Evolutionary conservation across 2,113 vertebrate species (phyloP).

Genomic region (Atherinomorus stipes): DNA sequence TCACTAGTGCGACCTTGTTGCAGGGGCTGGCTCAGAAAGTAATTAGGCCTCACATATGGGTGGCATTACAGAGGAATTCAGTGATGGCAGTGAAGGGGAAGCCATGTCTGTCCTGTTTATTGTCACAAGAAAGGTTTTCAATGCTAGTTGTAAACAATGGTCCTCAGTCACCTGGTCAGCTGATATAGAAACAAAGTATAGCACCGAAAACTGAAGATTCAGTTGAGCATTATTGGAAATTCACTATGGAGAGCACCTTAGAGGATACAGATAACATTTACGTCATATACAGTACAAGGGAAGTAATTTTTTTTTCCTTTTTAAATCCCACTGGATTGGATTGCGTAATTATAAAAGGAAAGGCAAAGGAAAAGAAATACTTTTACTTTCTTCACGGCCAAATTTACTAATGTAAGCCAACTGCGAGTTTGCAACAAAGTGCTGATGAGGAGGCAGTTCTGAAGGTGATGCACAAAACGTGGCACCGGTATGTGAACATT

Average conservation of each 20-base stretch:
- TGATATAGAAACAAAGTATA: constrained; percentile 18
- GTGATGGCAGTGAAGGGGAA: constrained; percentile 31
- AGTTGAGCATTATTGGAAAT: neutral
- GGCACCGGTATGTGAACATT: neutral
- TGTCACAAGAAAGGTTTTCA: constrained; percentile 51
- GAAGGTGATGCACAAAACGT: too few species aligned
- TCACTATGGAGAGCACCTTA: neutral
- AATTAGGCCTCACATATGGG: constrained; percentile 76
- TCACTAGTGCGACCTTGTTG: constrained; percentile 79
- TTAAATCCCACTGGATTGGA: too few species aligned
- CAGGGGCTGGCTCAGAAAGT: constrained; percentile 66
- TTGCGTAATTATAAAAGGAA: too few species aligned
- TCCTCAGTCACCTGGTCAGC: constrained; percentile 10
- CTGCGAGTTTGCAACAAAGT: too few species aligned
- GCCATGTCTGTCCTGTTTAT: constrained; percentile 43
- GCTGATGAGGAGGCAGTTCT: neutral
- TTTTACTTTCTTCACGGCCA: too few species aligned
- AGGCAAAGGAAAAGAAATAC: too few species aligned
- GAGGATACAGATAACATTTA: neutral
- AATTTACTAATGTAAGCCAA: too few species aligned
- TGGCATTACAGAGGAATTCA: constrained; percentile 32
- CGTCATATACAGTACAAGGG: neutral
- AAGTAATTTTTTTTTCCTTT: too few species aligned
- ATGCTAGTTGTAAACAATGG: constrained; percentile 8
- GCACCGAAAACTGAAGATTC: constrained; percentile 1